phyloP scores from a whole-genome alignment of 23 tunicate genomes.

The Styela clava region DNA sequence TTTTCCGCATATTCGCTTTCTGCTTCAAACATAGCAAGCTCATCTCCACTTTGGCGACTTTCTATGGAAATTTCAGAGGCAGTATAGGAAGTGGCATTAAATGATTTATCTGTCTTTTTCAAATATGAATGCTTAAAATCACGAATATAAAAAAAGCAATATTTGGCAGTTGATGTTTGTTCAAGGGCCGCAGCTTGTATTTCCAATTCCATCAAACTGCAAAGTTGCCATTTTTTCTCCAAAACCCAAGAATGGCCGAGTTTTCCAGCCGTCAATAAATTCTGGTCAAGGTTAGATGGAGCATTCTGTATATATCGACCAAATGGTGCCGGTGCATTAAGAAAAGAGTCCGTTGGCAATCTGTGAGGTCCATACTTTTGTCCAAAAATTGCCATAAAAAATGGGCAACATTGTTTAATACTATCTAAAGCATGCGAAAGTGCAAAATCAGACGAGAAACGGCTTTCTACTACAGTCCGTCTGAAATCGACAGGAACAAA shows the following conservation, averaged over 20 bases:
- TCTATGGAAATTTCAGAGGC: not conserved
- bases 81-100: not conserved
- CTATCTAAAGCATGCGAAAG: conserved; percentile 61
- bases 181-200: conserved; percentile 44
- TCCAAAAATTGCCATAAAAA: conserved; percentile 72
- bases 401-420: conserved; percentile 44
- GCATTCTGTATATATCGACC: not conserved
- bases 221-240: conserved; percentile 40
- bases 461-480: conserved; percentile 47
- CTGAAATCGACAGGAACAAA: conserved; percentile 48
- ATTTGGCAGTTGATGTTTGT: conserved; percentile 31
- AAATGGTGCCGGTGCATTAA: not conserved
- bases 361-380: conserved; percentile 66
- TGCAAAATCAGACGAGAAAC: conserved; percentile 54
- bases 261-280: conserved; percentile 44
- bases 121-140: conserved; percentile 29
- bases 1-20: conserved; percentile 76
- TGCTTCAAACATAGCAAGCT: conserved; percentile 44
- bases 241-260: conserved; percentile 72
- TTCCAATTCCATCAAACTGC: conserved; percentile 80
- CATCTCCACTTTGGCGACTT: not conserved
- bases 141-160: conserved; percentile 70
- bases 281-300: conserved; percentile 30
- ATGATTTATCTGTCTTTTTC: conserved; percentile 8
- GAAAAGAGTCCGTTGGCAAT: not conserved